Evolutionary conservation across 2,888 invertebrate species (phyloP), one percentile per base, ranked within the genome.

Genomic region (Alsophila aescularia): DNA sequence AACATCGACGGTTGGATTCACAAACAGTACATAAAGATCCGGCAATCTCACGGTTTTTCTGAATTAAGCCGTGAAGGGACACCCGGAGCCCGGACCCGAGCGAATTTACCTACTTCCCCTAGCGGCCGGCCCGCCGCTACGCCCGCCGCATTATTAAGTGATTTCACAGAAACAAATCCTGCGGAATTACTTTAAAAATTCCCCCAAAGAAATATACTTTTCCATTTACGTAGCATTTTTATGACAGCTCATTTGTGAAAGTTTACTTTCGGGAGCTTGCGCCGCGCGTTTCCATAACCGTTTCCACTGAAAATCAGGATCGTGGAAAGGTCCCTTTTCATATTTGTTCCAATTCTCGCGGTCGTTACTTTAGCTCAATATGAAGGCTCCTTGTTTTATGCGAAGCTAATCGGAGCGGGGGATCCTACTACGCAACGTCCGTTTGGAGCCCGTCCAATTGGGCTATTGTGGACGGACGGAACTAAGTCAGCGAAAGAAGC

Each of bases 11-110:
- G 81, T 75, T 77, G 81, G 78, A 78, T 79, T 81, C 80, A 77
- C 85, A 87, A 87, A 88, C 87, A 87, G 85, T 86, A 84, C 78
- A 83, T 85, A 87, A 87, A 86, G 83, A 85, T 83, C 78, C 71
- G 72, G 78, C 78, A 75, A 83, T 85, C 83, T 84, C 79, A 80
- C 80, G 81, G 80, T 85, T 86, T 86, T 87, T 83, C 81, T 68
- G 81, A 83, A 88, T 88, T 84, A 88, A 88, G 86, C 74, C 71
- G 80, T 85, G 80, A 80, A 83, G 75, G 81, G 86, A 83, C 81
- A 78, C 70, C 75, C 70, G 72, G 74, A 77, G 72, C 75, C 75
- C 83, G 78, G 68, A 70, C 74, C 75, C 71, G 72, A 60, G 67
- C 63, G 75, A 78, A 81, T 81, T 82, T 81, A 75, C 80, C 75